Percentiles rank a stretch among this genome's conserved stretches.
phyloP scores from a whole-genome alignment of 2,113 vertebrate species.

The Benitochromis conjunctus region DNA sequence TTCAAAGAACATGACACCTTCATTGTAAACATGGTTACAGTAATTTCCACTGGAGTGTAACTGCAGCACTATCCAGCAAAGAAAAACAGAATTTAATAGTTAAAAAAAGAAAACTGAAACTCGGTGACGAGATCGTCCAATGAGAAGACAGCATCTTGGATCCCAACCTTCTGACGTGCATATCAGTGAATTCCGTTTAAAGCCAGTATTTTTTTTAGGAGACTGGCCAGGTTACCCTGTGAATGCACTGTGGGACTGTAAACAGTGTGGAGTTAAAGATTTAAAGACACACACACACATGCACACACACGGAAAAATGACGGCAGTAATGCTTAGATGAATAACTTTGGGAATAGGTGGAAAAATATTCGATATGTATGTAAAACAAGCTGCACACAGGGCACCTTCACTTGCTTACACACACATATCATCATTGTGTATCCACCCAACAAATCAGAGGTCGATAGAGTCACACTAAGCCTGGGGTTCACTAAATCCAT shows the following conservation, averaged over 20 bases:
- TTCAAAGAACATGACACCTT: background rate
- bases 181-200: background rate
- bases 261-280: background rate
- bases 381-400: background rate
- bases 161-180: background rate
- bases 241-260: background rate
- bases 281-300: background rate
- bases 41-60: background rate
- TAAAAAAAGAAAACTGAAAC: background rate
- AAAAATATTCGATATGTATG: background rate
- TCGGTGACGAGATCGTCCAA: background rate
- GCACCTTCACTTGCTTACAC: background rate
- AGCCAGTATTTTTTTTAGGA: background rate
- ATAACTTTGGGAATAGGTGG: background rate
- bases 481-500: conserved; percentile 42
- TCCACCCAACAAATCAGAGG: conserved; percentile 42
- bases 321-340: too few relatives aligned
- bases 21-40: background rate
- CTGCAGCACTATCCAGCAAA: background rate
- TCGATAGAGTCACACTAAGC: conserved; percentile 43
- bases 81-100: background rate
- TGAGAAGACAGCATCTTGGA: background rate
- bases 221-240: background rate
- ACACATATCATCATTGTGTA: conserved; percentile 4
- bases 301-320: background rate